These are phyloP conservation scores for Brenthis daphne DNA, from an alignment of 2,888 invertebrate species.

Conservation along the genomic window DNA sequence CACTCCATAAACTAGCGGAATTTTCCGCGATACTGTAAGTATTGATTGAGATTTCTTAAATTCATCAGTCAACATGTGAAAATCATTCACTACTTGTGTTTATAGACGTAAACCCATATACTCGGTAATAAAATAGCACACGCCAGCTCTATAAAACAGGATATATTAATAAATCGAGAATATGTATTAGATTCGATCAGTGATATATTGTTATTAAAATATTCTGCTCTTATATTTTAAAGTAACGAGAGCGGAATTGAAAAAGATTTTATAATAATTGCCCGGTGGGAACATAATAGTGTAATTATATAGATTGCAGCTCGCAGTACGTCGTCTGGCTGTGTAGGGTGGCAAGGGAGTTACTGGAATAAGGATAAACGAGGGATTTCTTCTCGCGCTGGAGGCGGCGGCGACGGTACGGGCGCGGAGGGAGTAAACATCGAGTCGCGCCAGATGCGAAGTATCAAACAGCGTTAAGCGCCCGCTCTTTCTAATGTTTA, in stretches of 20 bases:
- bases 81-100: constrained; percentile 13
- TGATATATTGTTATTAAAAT: too few relatives aligned
- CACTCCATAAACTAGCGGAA: constrained; percentile 20
- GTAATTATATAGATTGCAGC: constrained; percentile 15
- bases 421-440: constrained; percentile 30
- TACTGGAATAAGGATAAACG: constrained; percentile 6
- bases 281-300: constrained; percentile 3
- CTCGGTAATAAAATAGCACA: constrained; percentile 1
- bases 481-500: constrained; percentile 28
- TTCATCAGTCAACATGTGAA: constrained; percentile 7
- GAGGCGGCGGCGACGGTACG: constrained; percentile 1
- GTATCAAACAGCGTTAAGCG: constrained; percentile 39
- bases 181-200: not conserved
- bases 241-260: not conserved
- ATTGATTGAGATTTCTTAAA: constrained; percentile 5
- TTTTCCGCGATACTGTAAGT: constrained; percentile 10
- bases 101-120: not conserved
- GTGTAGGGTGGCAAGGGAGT: constrained; percentile 12
- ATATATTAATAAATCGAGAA: constrained; percentile 1
- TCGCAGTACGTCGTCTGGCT: constrained; percentile 13
- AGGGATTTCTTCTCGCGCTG: constrained; percentile 10
- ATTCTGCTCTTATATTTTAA: too few relatives aligned
- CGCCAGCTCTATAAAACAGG: not conserved
- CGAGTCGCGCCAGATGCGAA: constrained; percentile 41
- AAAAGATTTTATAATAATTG: not conserved